Evolutionary conservation across 2,888 invertebrate species (phyloP), one percentile per base, ranked within the genome.

Genomic region (Plusia festucae): DNA sequence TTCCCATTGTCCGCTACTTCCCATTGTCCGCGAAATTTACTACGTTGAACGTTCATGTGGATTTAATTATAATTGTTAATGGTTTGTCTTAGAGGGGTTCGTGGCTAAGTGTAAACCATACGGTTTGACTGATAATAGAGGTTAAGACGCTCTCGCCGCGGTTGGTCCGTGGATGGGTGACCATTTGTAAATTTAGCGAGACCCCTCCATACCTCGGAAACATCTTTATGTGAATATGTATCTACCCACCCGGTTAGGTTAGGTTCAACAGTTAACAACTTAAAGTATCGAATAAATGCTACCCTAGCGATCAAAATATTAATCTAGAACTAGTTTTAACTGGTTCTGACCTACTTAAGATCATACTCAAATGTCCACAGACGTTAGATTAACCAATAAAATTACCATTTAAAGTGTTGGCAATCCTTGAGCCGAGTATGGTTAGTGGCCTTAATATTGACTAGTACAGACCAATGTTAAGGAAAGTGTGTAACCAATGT

Each of bases 21-120:
- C 62, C 27, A 54, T 76, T 74, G 68, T 77, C 20, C n/a, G 40
- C n/a, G n/a, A n/a, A n/a, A 72, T 78, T 72, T 69, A 72, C 40
- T 7, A 8, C 61, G 53, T 11, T n/a, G 15, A 55, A 53, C 53
- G 40, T 55, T 40, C 65, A 77, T 69, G 67, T 72, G 56, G 52
- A 15, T 40, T 40, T 40, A 15, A 40, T 40, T 40, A 40, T 24
- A 34, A 22, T 27, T 46, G 55, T 60, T 30, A 49, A 34, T 18
- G 46, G 70, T 40, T 70, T 66, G 58, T 66, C 65, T 65, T 30
- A 60, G 60, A 75, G n/a, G n/a, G n/a, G n/a, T n/a, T n/a, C n/a
- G n/a, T n/a, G n/a, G n/a, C n/a, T n/a, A n/a, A n/a, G n/a, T n/a
- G n/a, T n/a, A n/a, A n/a, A n/a, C n/a, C n/a, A n/a, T n/a, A n/a